Base-by-base conservation (phyloP, 2,113 vertebrate genomes). In the Thalassarche chlororhynchos region DNA sequence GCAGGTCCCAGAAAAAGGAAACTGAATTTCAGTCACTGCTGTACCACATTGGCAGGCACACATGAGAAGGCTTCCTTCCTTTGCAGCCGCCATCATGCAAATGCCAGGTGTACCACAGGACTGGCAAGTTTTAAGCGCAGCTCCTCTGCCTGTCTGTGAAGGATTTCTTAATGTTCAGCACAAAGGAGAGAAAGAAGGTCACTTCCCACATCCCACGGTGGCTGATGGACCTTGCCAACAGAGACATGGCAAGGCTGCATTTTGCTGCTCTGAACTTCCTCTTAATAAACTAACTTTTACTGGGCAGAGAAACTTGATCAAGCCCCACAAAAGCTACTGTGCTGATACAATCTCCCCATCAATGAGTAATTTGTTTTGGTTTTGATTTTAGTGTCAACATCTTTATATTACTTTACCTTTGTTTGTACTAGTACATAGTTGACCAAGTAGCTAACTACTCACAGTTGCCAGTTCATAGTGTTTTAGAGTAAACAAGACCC, bases 41-140 rank as follows among this genome's bases (percentile, higher is more conserved):
- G 1, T 18, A 12, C 26, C 32, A 25, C 1, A 0, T 11, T 25
- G 36, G 19, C 44, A 55, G 54, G 23, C n/a, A 44, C 25, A 10
- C 32, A 9, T 3, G 10, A 21, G 66, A n/a, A 46, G 24, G 3
- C 7, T 83, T 68, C 42, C 44, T 55, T 42, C 32, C 25, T 52
- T 36, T 38, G 51, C 82, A 84, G 11, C 12, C 17, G 24, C 19
- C 24, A 0, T 14, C 13, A 5, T 16, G 25, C 34, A 54, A 46
- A 17, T 74, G 12, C 69, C 40, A 57, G 44, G 12, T 14, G 14
- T 31, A 5, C 49, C 17, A 10, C 49, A 69, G 34, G 19, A 52
- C 70, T 44, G 6, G 36, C 34, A 61, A 13, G 2, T 47, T 82
- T 52, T 34, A 78, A 60, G 26, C 8, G 17, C 38, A 36, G 18